phyloP scores from a whole-genome alignment of 1,140 invertebrate genomes.

The Plectrocnemia conspersa region DNA sequence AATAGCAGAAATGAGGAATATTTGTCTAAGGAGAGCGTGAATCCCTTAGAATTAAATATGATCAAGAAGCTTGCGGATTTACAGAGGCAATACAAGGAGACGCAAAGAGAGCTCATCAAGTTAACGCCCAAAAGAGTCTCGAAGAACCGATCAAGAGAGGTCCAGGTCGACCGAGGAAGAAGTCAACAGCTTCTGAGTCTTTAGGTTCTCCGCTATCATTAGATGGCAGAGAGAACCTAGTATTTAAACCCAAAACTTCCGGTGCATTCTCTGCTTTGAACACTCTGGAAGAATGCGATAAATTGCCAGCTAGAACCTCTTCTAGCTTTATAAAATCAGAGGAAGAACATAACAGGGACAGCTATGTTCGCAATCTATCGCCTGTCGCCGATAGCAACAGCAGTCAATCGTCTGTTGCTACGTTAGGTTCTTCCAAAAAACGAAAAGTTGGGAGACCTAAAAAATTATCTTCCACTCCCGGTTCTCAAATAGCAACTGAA shows the following conservation, averaged over 20 bases:
- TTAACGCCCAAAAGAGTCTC: constrained; percentile 56
- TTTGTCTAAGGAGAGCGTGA: constrained; percentile 49
- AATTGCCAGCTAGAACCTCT: constrained; percentile 11
- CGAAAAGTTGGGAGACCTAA: constrained; percentile 78
- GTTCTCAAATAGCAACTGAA: constrained; percentile 57
- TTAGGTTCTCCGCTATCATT: constrained; percentile 40
- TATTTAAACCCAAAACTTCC: constrained; percentile 8
- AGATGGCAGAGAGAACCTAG: constrained; percentile 37
- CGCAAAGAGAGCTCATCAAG: constrained; percentile 72
- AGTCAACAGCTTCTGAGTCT: constrained; percentile 38
- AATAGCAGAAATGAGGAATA: constrained; percentile 34
- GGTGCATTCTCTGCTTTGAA: constrained; percentile 17
- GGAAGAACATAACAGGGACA: constrained; percentile 26
- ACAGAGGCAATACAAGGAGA: constrained; percentile 75
- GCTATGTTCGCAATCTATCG: constrained; percentile 28
- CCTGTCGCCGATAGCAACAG: constrained; percentile 31
- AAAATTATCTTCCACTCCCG: constrained; percentile 62
- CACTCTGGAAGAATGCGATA: constrained; percentile 14
- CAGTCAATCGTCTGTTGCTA: constrained; percentile 32
- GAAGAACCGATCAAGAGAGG: constrained; percentile 42
- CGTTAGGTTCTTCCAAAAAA: constrained; percentile 64
- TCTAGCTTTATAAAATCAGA: constrained; percentile 28
- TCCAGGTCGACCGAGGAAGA: constrained; percentile 43
- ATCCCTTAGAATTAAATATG: constrained; percentile 75
- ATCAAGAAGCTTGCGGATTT: constrained; percentile 71